Conservation (phyloP, 2,888 invertebrate species). For the Leptinotarsa juncta region DNA sequence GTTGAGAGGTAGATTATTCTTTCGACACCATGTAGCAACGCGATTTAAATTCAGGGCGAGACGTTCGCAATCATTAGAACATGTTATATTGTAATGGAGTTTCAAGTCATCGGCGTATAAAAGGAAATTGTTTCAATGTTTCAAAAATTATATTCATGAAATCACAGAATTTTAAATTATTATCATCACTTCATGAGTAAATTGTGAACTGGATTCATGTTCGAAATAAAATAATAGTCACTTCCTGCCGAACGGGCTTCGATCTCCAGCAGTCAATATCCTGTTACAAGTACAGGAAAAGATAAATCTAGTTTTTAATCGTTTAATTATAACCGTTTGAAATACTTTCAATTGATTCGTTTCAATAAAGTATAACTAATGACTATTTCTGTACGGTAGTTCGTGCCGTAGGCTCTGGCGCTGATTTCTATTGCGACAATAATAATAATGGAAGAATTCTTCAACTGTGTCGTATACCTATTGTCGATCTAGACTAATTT, state of each 20-base stretch:
- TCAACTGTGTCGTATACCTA: too few species aligned
- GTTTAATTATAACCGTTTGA: slow-evolving; percentile 4
- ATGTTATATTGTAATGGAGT: too few species aligned
- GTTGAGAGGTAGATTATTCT: too few species aligned
- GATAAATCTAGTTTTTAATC: slow-evolving; percentile 24
- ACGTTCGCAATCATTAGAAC: too few species aligned
- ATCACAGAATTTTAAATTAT: neutral
- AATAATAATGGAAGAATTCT: too few species aligned
- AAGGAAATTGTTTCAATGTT: too few species aligned
- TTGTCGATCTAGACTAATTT: too few species aligned
- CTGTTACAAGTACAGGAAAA: slow-evolving; percentile 8
- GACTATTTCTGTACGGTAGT: slow-evolving; percentile 12
- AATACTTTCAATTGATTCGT: slow-evolving; percentile 17
- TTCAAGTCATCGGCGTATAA: too few species aligned
- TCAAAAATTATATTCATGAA: too few species aligned
- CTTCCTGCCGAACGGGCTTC: slow-evolving; percentile 1
- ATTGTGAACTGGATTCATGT: neutral
- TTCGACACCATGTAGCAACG: too few species aligned
- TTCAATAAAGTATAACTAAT: slow-evolving; percentile 24
- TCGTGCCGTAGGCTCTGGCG: slow-evolving; percentile 1
- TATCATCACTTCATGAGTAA: neutral
- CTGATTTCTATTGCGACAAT: neutral
- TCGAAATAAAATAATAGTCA: neutral
- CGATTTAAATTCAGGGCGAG: too few species aligned
- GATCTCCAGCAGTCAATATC: slow-evolving; percentile 20